These are phyloP conservation scores for Chelidonichthys spinosus DNA, from an alignment of 2,797 vertebrate species.

Conservation along the genomic window DNA sequence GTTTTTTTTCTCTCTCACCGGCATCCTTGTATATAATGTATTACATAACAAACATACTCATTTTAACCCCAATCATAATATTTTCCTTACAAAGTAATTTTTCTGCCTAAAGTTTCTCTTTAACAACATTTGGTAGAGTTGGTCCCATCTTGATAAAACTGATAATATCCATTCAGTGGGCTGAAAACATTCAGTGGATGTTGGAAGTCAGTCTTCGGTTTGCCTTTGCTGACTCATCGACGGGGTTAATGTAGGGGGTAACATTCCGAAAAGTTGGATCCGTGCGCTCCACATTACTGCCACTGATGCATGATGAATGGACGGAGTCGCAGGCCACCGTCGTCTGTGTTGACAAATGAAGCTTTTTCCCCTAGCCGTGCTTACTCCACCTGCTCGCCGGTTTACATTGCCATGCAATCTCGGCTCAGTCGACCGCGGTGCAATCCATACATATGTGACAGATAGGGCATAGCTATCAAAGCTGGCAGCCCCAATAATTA, in stretches of 20 bases:
- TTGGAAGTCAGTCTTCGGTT: too few species aligned
- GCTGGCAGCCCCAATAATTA: constrained; percentile 81
- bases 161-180: not conserved
- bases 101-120: too few species aligned
- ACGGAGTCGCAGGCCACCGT: constrained; percentile 22
- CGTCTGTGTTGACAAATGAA: constrained; percentile 57
- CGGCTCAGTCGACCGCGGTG: constrained; percentile 44
- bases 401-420: constrained; percentile 59
- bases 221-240: constrained; percentile 16
- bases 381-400: constrained; percentile 54
- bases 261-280: constrained; percentile 26
- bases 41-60: too few species aligned
- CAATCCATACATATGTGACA: constrained; percentile 73
- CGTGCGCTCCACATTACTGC: constrained; percentile 30
- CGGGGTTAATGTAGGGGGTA: constrained; percentile 5
- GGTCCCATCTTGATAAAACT: not conserved
- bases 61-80: too few species aligned
- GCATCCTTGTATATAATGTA: too few species aligned
- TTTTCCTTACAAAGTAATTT: too few species aligned
- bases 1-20: too few species aligned
- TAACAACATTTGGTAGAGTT: too few species aligned
- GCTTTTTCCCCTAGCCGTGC: constrained; percentile 9
- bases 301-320: constrained; percentile 49
- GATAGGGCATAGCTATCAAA: constrained; percentile 75
- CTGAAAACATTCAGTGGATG: not conserved